phyloP scores from a whole-genome alignment of 1,140 invertebrate species.

The Drosophila saltans region DNA sequence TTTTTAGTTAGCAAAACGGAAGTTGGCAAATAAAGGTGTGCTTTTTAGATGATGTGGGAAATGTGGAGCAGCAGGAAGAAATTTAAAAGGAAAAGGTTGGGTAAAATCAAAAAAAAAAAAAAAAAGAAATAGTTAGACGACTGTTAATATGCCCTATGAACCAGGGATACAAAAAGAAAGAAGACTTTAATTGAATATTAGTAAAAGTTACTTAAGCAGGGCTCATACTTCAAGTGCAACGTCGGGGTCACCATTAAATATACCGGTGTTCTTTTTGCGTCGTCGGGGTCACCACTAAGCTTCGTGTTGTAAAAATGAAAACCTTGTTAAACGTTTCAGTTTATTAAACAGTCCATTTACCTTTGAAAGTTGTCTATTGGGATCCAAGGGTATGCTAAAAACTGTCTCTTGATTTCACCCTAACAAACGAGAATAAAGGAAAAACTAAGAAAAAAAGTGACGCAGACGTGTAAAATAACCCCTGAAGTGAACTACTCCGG shows the following conservation, averaged over 20 bases:
- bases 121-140: not conserved
- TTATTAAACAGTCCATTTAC: not conserved
- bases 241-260: constrained; percentile 5
- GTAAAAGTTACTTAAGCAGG: no score
- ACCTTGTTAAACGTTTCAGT: not conserved
- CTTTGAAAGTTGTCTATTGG: not conserved
- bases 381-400: constrained; percentile 5
- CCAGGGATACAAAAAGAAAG: not conserved
- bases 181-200: no score
- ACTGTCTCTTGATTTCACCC: constrained; percentile 13
- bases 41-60: constrained; percentile 24
- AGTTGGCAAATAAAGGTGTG: constrained; percentile 68
- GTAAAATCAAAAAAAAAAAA: constrained; percentile 13
- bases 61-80: constrained; percentile 25
- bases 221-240: no score
- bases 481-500: constrained; percentile 4
- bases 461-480: constrained; percentile 10
- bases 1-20: constrained; percentile 49
- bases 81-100: constrained; percentile 9
- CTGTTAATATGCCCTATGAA: constrained; percentile 23
- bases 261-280: no score
- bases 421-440: not conserved
- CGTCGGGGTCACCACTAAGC: not conserved
- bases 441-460: not conserved
- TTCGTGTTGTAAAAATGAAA: no score